Evolutionary conservation across 2,888 invertebrate species (phyloP).

Genomic region (Hermaeophaga mercurialis): DNA sequence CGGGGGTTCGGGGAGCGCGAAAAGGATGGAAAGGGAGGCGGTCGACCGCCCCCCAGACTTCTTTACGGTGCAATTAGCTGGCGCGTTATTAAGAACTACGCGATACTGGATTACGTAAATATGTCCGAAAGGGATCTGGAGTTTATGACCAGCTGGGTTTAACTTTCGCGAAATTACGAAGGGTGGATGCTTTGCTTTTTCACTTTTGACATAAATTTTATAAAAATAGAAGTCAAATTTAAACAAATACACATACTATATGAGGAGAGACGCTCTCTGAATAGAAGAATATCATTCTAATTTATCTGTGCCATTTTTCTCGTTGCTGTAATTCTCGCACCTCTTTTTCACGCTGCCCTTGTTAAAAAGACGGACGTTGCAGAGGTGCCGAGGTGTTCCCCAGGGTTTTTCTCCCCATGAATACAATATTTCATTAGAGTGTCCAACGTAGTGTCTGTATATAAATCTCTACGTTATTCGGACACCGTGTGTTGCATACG

Average conservation of each 20-base stretch:
- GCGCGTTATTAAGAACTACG: slow-evolving; percentile 57
- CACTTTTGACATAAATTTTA: no score
- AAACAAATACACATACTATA: no score
- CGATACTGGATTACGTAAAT: slow-evolving; percentile 52
- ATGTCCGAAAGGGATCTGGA: slow-evolving; percentile 53
- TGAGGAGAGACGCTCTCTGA: no score
- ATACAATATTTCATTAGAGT: slow-evolving; percentile 42
- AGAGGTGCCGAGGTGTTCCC: slow-evolving; percentile 31
- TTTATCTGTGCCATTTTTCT: no score
- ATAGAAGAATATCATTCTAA: no score
- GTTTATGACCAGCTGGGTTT: slow-evolving; percentile 23
- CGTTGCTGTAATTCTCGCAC: no score
- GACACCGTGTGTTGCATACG: slow-evolving; percentile 25
- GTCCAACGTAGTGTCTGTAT: slow-evolving; percentile 51
- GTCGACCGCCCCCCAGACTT: slow-evolving; percentile 36
- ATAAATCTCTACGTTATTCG: slow-evolving; percentile 53
- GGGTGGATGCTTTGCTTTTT: slow-evolving; percentile 4
- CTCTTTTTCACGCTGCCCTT: no score
- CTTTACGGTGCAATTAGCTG: slow-evolving; percentile 58
- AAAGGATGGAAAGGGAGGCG: no score
- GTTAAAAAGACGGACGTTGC: no score
- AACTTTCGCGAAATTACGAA: background rate
- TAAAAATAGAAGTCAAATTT: no score
- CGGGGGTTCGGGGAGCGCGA: slow-evolving; percentile 6
- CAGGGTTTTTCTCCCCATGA: slow-evolving; percentile 34